Evolutionary conservation across 1,140 invertebrate genomes (phyloP).

Genomic region (Drosophila nannoptera): DNA sequence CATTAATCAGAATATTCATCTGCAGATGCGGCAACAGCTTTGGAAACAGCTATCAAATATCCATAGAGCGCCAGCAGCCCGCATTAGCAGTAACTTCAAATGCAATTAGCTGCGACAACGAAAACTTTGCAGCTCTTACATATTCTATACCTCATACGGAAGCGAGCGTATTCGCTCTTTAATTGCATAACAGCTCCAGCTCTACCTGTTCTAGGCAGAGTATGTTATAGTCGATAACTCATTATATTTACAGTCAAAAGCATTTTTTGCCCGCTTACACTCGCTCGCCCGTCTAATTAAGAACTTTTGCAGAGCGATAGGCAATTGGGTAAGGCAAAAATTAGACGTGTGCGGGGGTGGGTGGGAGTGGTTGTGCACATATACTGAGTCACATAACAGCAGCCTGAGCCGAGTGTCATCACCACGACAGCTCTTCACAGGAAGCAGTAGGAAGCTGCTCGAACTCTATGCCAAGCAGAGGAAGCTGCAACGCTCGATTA

Average conservation of each 20-base stretch:
- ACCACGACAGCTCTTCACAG: constrained; percentile 35
- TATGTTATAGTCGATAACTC: constrained; percentile 4
- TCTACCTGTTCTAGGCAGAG: neutral
- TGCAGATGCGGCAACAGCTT: constrained; percentile 27
- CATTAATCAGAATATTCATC: constrained; percentile 48
- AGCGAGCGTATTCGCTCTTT: neutral
- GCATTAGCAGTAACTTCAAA: constrained; percentile 50
- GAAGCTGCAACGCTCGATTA: constrained; percentile 70
- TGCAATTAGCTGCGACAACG: constrained; percentile 59
- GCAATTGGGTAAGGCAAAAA: constrained; percentile 1
- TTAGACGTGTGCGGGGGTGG: neutral
- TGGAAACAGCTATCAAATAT: constrained; percentile 12
- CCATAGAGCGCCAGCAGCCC: constrained; percentile 9
- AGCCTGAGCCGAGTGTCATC: constrained; percentile 26
- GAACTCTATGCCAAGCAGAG: constrained; percentile 37
- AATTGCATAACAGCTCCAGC: no score
- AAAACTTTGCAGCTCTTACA: constrained; percentile 45
- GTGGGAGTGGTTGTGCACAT: neutral
- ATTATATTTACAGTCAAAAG: neutral
- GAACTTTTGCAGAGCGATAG: constrained; percentile 48
- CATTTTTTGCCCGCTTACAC: constrained; percentile 14
- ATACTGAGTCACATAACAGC: constrained; percentile 28
- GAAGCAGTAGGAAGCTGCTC: constrained; percentile 36
- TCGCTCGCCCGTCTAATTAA: constrained; percentile 58
- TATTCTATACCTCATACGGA: neutral